Conservation (phyloP, 2,888 invertebrate species). For the Synanthedon tipuliformis region DNA sequence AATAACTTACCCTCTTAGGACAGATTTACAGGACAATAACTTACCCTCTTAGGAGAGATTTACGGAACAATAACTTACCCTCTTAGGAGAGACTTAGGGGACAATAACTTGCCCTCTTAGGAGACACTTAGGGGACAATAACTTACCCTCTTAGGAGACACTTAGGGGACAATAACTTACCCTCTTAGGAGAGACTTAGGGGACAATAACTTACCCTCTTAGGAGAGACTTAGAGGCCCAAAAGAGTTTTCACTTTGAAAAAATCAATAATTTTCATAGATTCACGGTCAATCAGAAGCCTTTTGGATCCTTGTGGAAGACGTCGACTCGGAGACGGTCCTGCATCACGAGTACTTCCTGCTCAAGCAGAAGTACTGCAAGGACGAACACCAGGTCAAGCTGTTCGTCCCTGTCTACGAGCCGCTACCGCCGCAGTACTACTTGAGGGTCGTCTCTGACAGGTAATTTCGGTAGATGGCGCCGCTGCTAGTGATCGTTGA, state of each 20-base stretch:
- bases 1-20: no score
- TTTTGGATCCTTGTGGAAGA: constrained; percentile 92
- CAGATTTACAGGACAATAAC: no score
- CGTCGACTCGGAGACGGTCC: constrained; percentile 87
- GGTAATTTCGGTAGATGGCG: constrained; percentile 30
- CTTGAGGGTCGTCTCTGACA: constrained; percentile 87
- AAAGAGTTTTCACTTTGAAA: neutral
- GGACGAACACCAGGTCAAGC: constrained; percentile 95
- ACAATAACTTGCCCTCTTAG: no score
- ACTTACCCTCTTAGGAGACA: no score
- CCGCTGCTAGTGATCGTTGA: no score
- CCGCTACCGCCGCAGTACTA: constrained; percentile 99
- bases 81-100: no score
- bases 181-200: no score
- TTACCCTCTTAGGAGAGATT: no score
- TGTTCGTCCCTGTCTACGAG: constrained; percentile 98
- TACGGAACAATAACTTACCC: no score
- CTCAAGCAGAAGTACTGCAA: constrained; percentile 93
- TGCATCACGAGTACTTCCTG: constrained; percentile 96
- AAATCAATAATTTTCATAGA: constrained; percentile 53
- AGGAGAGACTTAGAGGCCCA: neutral
- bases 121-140: no score
- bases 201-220: no score
- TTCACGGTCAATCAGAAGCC: constrained; percentile 83
- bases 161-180: no score